Evolutionary conservation across 2,888 invertebrate genomes (phyloP).

Genomic region (Pristionchus mayeri): DNA sequence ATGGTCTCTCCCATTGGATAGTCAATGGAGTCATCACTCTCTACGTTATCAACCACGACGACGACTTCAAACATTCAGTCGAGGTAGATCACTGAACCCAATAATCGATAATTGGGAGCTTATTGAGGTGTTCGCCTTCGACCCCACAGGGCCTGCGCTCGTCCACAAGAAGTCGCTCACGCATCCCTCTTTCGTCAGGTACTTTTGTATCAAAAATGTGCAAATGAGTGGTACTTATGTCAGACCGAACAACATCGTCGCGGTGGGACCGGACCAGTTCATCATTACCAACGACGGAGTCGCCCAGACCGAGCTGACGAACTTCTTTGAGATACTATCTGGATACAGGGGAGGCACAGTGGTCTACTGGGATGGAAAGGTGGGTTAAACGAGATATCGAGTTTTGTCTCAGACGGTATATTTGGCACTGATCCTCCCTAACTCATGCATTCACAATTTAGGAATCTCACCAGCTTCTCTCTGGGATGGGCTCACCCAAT

Average conservation of each 20-base stretch:
- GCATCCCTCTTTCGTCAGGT: conserved; percentile 54
- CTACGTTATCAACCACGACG: conserved; percentile 58
- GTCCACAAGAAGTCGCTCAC: conserved; percentile 56
- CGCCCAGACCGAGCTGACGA: conserved; percentile 51
- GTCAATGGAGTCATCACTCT: conserved; percentile 56
- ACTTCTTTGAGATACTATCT: conserved; percentile 55
- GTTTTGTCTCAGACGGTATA: conserved; percentile 52
- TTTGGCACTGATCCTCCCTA: neutral
- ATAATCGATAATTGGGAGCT: neutral
- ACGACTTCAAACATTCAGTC: conserved; percentile 58
- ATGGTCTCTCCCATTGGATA: conserved; percentile 60
- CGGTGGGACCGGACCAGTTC: conserved; percentile 58
- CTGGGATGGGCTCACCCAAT: conserved; percentile 53
- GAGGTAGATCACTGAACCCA: conserved; percentile 49
- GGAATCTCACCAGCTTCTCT: neutral
- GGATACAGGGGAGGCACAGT: conserved; percentile 57
- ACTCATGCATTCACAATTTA: no score
- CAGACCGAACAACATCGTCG: conserved; percentile 62
- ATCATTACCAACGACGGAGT: conserved; percentile 62
- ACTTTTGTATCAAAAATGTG: neutral
- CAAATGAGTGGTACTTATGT: neutral
- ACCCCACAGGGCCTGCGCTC: conserved; percentile 53
- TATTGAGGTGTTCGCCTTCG: conserved; percentile 55
- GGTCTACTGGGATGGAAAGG: conserved; percentile 60
- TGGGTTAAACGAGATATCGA: conserved; percentile 52